phyloP scores from a whole-genome alignment of 2,888 invertebrate genomes.

The Ditylenchus weischeri region DNA sequence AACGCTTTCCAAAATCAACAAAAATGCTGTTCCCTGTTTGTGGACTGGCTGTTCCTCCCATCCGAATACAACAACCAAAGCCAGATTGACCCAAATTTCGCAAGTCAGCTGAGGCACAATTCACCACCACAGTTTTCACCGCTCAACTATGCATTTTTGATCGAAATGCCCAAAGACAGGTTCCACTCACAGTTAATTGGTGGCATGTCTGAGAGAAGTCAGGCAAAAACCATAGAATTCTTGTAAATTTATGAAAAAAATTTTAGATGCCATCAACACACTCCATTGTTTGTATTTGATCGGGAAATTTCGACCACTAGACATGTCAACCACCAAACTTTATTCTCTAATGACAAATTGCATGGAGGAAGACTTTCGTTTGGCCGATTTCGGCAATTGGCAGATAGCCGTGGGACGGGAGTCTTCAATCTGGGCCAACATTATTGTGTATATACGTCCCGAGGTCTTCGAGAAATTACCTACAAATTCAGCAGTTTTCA shows the following conservation, averaged over 20 bases:
- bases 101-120: not conserved
- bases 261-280: conserved; percentile 1
- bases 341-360: not conserved
- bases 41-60: conserved; percentile 6
- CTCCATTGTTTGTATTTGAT: not conserved
- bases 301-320: not conserved
- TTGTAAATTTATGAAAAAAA: too few relatives aligned
- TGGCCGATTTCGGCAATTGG: conserved; percentile 6
- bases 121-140: not conserved
- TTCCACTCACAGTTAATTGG: too few relatives aligned
- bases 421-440: not conserved
- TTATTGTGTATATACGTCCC: not conserved
- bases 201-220: too few relatives aligned
- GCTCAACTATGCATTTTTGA: not conserved
- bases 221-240: too few relatives aligned
- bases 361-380: not conserved
- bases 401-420: not conserved
- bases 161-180: not conserved
- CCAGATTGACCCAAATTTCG: not conserved
- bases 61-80: not conserved
- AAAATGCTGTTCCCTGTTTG: not conserved
- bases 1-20: not conserved
- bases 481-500: not conserved
- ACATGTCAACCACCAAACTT: not conserved
- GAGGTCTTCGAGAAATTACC: not conserved